A percentile compares a stretch with the other conserved stretches of the same genome.
Evolutionary conservation across 2,797 vertebrate species (phyloP).

Genomic region (Argyrosomus regius): DNA sequence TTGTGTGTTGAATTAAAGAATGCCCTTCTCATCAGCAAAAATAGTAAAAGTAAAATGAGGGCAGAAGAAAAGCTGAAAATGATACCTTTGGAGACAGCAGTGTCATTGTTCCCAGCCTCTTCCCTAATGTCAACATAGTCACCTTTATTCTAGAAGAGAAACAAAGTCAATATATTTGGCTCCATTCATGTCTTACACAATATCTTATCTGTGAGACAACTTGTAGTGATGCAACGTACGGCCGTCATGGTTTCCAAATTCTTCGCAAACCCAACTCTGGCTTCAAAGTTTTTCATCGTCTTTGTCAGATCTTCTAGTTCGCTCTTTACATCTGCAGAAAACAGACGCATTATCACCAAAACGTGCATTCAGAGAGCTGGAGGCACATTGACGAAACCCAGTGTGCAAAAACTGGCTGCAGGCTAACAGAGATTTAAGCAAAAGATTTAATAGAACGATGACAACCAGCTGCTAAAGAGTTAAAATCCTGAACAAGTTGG

Average conservation of each 20-base stretch:
- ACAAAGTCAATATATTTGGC: slow-evolving; percentile 30
- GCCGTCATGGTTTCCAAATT: slow-evolving; percentile 88
- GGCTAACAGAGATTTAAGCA: slow-evolving; percentile 16
- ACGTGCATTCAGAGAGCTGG: slow-evolving; percentile 14
- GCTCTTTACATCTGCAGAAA: slow-evolving; percentile 90
- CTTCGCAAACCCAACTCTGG: slow-evolving; percentile 90
- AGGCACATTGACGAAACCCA: slow-evolving; percentile 12
- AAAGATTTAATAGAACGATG: slow-evolving; percentile 38
- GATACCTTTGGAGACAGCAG: slow-evolving; percentile 89
- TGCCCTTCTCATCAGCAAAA: background rate
- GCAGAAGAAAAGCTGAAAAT: slow-evolving; percentile 27
- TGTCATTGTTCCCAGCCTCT: slow-evolving; percentile 83
- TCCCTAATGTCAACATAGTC: slow-evolving; percentile 95
- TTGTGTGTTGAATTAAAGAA: slow-evolving; percentile 1
- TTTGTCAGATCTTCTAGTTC: slow-evolving; percentile 91
- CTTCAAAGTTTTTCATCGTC: slow-evolving; percentile 93
- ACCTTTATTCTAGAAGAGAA: slow-evolving; percentile 86
- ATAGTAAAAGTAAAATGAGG: slow-evolving; percentile 20
- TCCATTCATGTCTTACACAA: background rate
- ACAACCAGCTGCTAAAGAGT: slow-evolving; percentile 60
- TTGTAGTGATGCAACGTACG: slow-evolving; percentile 80
- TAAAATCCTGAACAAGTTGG: slow-evolving; percentile 88
- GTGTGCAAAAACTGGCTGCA: slow-evolving; percentile 3
- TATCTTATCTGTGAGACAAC: background rate
- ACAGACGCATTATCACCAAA: slow-evolving; percentile 32